phyloP scores from a whole-genome alignment of 2,113 vertebrate genomes.

The Proterorhinus semilunaris region DNA sequence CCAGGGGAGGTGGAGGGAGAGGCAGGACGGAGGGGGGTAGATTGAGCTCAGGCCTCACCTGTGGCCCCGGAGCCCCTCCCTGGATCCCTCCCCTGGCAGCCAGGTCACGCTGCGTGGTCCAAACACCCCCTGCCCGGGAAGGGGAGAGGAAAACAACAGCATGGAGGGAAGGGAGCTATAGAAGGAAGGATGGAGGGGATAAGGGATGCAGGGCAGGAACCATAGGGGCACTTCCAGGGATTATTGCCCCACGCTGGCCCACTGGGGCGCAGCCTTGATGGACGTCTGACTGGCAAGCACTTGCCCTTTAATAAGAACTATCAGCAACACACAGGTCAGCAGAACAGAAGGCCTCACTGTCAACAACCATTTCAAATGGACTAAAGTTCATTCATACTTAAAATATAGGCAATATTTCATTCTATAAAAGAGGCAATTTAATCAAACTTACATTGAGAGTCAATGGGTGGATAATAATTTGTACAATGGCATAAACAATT shows the following conservation, averaged over 20 bases:
- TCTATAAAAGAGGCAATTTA: too few species aligned
- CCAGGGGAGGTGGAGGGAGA: conserved; percentile 62
- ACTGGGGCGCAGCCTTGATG: conserved; percentile 74
- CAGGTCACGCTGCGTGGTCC: conserved; percentile 77
- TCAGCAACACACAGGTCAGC: conserved; percentile 7
- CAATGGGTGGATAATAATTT: too few species aligned
- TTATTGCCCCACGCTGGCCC: conserved; percentile 77
- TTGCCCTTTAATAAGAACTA: conserved; percentile 71
- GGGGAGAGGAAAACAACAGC: conserved; percentile 69
- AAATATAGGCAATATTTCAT: too few species aligned
- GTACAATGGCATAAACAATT: too few species aligned
- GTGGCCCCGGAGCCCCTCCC: conserved; percentile 79
- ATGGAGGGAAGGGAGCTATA: conserved; percentile 66
- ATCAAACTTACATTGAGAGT: too few species aligned
- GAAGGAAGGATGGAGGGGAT: conserved; percentile 63
- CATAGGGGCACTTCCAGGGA: conserved; percentile 78
- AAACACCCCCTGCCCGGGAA: conserved; percentile 74
- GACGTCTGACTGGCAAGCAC: conserved; percentile 68
- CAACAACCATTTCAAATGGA: conserved; percentile 14
- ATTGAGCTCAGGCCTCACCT: conserved; percentile 85
- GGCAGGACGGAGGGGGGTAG: conserved; percentile 65
- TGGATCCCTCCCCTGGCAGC: conserved; percentile 81
- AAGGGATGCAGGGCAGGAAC: conserved; percentile 48
- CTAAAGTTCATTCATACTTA: too few species aligned
- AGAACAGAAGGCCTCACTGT: conserved; percentile 27